phyloP scores from a whole-genome alignment of 1,140 invertebrate genomes.

The Leguminivora glycinivorella region DNA sequence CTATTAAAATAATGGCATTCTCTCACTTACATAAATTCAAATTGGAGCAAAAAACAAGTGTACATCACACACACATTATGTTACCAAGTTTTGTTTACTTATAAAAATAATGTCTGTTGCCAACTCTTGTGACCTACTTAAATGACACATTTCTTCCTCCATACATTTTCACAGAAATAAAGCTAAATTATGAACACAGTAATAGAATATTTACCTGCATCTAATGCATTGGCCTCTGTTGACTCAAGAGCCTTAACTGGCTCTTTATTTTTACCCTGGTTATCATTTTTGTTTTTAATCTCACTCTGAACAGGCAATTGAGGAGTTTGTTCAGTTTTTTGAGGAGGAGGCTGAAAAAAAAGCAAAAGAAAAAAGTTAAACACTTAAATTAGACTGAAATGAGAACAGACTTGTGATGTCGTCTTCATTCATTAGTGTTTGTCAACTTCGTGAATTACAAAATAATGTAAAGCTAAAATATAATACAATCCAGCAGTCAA shows the following conservation, averaged over 20 bases:
- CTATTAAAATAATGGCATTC: too few species aligned
- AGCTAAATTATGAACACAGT: background rate
- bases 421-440: background rate
- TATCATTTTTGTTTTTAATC: constrained; percentile 42
- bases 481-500: background rate
- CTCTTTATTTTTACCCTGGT: constrained; percentile 51
- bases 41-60: background rate
- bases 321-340: constrained; percentile 36
- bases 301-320: constrained; percentile 41
- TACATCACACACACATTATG: background rate
- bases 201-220: constrained; percentile 32
- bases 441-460: background rate
- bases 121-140: constrained; percentile 21
- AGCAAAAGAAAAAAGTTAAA: constrained; percentile 50
- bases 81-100: constrained; percentile 26
- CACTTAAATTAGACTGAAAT: constrained; percentile 34
- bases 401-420: constrained; percentile 15
- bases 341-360: constrained; percentile 49
- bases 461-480: background rate
- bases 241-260: constrained; percentile 36
- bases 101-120: constrained; percentile 28
- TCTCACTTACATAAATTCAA: background rate
- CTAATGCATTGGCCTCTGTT: constrained; percentile 53
- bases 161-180: background rate
- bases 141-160: background rate